These are phyloP conservation scores for Meles meles DNA, from an alignment of 2,113 vertebrate species.

Conservation along the genomic window DNA sequence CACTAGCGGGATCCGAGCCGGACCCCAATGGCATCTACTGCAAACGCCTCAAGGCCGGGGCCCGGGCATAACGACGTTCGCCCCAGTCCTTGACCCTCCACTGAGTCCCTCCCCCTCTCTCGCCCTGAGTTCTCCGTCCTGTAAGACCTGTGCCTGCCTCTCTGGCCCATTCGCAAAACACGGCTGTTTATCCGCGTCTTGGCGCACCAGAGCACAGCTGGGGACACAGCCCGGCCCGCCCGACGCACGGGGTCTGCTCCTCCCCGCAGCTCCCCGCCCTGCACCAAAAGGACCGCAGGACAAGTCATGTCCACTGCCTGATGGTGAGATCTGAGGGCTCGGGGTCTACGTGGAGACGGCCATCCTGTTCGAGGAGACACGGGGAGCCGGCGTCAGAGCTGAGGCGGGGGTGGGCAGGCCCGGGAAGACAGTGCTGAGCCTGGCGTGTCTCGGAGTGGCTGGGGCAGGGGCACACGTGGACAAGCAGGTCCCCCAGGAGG, in stretches of 20 bases:
- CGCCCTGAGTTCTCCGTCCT: no score
- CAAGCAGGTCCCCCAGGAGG: not conserved
- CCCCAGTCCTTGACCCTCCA: not conserved
- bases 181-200: not conserved
- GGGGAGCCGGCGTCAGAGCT: no score
- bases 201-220: not conserved
- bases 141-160: not conserved
- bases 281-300: not conserved
- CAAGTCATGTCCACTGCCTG: not conserved
- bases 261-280: not conserved
- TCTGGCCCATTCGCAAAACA: not conserved
- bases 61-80: not conserved
- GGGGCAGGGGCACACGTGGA: fast-evolving
- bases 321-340: not conserved
- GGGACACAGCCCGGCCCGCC: not conserved
- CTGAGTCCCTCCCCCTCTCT: not conserved
- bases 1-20: no score
- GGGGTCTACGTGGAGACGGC: not conserved
- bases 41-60: not conserved
- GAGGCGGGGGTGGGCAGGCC: not conserved
- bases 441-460: not conserved
- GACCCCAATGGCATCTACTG: not conserved
- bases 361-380: no score
- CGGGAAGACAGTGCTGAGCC: not conserved
- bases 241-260: fast-evolving